These are phyloP conservation scores for Pangasius krempfi DNA, from an alignment of 2,797 vertebrate species.

Conservation along the genomic window DNA sequence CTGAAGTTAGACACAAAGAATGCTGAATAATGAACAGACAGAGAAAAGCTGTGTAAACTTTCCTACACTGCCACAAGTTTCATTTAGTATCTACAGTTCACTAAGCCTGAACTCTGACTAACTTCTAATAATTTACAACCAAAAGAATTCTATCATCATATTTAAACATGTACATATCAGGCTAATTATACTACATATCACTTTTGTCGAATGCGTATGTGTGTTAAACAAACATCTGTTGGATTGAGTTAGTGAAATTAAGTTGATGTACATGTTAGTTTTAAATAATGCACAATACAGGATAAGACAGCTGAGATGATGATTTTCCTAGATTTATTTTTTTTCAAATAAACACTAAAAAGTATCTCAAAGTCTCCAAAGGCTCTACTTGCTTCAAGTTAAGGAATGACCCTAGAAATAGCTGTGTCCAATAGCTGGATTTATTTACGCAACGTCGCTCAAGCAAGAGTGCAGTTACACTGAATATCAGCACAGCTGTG, in stretches of 20 bases:
- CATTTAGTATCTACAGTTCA: neutral
- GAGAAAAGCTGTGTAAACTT: neutral
- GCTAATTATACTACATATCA: neutral
- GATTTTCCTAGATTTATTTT: neutral
- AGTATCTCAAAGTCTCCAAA: too few relatives aligned
- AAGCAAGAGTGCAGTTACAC: neutral
- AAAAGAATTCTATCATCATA: neutral
- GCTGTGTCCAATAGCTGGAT: neutral
- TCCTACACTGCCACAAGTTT: neutral
- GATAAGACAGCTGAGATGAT: neutral
- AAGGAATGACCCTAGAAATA: neutral
- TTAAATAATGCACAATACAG: neutral
- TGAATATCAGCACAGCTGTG: neutral
- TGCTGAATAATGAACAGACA: neutral
- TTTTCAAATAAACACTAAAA: neutral
- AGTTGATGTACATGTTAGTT: neutral
- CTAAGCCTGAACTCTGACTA: neutral
- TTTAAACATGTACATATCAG: neutral
- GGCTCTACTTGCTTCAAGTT: too few relatives aligned
- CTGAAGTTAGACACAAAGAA: neutral
- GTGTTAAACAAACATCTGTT: neutral
- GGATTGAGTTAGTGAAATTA: neutral
- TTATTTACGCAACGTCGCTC: neutral
- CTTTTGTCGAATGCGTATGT: neutral
- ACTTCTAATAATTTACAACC: neutral